Percentiles rank a stretch among this genome's conserved stretches.
These are phyloP conservation scores for Fukomys damarensis DNA, from an alignment of 2,113 vertebrate genomes.

Conservation along the genomic window DNA sequence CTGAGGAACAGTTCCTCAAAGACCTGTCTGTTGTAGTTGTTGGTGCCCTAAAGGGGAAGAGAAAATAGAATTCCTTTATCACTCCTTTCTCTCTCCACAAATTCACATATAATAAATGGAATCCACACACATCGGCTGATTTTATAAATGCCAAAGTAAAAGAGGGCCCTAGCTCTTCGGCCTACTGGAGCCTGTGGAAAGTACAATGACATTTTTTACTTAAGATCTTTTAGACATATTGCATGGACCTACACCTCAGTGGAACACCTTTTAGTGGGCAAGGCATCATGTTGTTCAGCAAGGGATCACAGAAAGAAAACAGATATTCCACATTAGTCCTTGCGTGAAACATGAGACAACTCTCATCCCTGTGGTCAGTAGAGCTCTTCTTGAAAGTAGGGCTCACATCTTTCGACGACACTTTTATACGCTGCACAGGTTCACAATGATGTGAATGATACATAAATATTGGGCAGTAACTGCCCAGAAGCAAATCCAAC, in stretches of 20 bases:
- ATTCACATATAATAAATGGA: background rate
- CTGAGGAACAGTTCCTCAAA: slow-evolving; percentile 16
- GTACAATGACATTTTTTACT: background rate
- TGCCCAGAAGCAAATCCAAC: background rate
- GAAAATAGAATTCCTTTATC: background rate
- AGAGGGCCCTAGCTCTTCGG: background rate
- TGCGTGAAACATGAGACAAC: background rate
- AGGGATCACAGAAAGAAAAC: background rate
- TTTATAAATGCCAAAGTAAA: background rate
- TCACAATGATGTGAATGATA: background rate
- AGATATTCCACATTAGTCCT: background rate
- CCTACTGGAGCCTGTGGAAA: background rate
- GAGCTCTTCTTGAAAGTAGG: background rate
- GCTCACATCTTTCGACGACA: background rate
- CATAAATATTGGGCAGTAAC: background rate
- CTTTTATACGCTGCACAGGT: background rate
- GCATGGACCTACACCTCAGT: background rate
- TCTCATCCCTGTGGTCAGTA: background rate
- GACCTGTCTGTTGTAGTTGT: background rate
- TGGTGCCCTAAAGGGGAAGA: background rate
- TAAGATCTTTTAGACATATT: background rate
- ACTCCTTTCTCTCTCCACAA: background rate
- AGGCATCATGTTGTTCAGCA: background rate
- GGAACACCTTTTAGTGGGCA: background rate
- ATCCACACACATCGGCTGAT: background rate